phyloP scores from a whole-genome alignment of 2,113 vertebrate genomes.

The Callopanchax toddi region DNA sequence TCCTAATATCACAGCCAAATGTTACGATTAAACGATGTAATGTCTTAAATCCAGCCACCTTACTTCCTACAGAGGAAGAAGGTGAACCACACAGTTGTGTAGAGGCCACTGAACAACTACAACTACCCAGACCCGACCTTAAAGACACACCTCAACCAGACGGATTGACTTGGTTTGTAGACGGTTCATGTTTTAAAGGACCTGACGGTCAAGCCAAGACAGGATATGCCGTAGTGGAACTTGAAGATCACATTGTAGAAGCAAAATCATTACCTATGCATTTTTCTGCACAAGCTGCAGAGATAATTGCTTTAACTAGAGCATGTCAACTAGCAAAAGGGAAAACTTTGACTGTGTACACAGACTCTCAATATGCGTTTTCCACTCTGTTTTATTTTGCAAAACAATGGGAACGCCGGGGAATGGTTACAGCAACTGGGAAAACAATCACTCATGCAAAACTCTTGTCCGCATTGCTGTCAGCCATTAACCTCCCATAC shows the following conservation, averaged over 20 bases:
- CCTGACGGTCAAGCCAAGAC: background rate
- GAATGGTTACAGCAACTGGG: background rate
- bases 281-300: background rate
- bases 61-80: background rate
- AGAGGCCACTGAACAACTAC: background rate
- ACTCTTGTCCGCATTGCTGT: rapidly evolving
- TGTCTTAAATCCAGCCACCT: background rate
- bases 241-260: background rate
- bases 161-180: background rate
- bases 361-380: background rate
- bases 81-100: background rate
- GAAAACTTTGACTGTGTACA: background rate
- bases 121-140: background rate
- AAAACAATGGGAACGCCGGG: background rate
- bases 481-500: background rate
- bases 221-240: background rate
- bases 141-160: background rate
- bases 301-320: background rate
- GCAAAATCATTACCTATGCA: background rate
- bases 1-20: background rate
- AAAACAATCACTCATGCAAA: background rate
- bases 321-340: background rate
- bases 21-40: background rate
- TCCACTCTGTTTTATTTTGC: background rate
- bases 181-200: background rate